Evolutionary conservation across 2,113 vertebrate genomes (phyloP).

Genomic region (Delphinapterus leucas): DNA sequence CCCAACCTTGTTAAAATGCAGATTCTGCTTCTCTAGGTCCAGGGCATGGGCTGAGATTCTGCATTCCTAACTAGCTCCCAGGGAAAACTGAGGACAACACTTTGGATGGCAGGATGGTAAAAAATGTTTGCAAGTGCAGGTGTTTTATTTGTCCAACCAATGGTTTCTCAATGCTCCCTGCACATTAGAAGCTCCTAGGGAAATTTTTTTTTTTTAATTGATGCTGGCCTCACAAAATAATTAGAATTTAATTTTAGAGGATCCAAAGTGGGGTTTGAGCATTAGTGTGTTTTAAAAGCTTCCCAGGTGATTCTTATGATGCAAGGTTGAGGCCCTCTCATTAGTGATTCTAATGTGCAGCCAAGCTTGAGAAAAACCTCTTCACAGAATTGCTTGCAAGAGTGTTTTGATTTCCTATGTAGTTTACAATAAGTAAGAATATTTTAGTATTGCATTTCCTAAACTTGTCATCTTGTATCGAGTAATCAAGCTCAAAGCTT

Average conservation of each 20-base stretch:
- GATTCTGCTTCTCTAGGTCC: not conserved
- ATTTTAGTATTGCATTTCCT: not conserved
- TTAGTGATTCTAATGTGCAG: not conserved
- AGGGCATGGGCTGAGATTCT: not conserved
- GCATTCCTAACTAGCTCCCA: not conserved
- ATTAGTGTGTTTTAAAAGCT: not conserved
- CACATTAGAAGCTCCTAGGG: not conserved
- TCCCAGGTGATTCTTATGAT: not conserved
- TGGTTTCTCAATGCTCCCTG: not conserved
- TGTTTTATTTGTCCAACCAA: not conserved
- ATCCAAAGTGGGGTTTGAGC: not conserved
- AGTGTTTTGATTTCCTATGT: not conserved
- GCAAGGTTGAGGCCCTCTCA: not conserved
- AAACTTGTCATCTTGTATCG: not conserved
- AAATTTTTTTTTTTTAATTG: not conserved
- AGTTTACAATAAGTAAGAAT: not conserved
- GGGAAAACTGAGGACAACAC: not conserved
- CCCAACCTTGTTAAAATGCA: not conserved
- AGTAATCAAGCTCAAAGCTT: constrained; percentile 15
- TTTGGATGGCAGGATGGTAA: not conserved
- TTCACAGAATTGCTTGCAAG: not conserved
- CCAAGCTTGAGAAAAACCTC: not conserved
- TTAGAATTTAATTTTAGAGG: constrained; percentile 4
- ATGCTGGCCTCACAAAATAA: not conserved
- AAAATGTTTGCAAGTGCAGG: not conserved